Percentiles rank a stretch among this genome's conserved stretches.
These are phyloP conservation scores for Otolemur garnettii DNA, from an alignment of 2,113 vertebrate species.

Conservation along the genomic window DNA sequence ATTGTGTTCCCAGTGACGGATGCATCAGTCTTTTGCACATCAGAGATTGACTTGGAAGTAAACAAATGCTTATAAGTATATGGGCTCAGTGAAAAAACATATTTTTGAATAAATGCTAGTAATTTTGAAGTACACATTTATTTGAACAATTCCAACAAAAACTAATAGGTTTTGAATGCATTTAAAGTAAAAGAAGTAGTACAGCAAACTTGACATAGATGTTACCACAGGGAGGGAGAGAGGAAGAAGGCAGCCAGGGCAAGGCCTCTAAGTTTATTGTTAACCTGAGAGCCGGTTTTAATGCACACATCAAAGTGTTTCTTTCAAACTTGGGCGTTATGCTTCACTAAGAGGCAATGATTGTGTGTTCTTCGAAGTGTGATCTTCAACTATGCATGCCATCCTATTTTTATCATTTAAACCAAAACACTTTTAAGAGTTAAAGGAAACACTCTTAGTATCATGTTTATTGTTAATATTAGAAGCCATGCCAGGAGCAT, in stretches of 20 bases:
- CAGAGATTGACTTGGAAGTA: not conserved
- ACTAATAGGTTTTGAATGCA: not conserved
- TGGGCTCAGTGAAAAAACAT: not conserved
- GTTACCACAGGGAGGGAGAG: not conserved
- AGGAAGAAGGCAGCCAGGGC: not conserved
- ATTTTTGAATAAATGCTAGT: slow-evolving; percentile 3
- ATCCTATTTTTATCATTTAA: not conserved
- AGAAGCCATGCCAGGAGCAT: not conserved
- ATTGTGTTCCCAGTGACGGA: slow-evolving; percentile 38
- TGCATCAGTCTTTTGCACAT: slow-evolving; percentile 49
- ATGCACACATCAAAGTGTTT: not conserved
- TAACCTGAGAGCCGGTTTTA: not conserved
- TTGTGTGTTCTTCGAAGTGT: not conserved
- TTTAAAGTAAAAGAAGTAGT: not conserved
- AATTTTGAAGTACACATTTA: not conserved
- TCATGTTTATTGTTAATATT: not conserved
- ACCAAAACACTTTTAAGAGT: slow-evolving; percentile 7
- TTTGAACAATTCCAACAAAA: slow-evolving; percentile 27
- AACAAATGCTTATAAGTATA: not conserved
- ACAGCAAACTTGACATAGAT: not conserved
- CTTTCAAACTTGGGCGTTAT: not conserved
- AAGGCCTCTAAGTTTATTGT: not conserved
- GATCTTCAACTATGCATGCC: not conserved
- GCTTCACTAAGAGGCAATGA: not conserved
- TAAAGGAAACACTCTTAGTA: not conserved